Evolutionary conservation across 1,140 invertebrate species (phyloP).

Genomic region (Drosophila bipectinata): DNA sequence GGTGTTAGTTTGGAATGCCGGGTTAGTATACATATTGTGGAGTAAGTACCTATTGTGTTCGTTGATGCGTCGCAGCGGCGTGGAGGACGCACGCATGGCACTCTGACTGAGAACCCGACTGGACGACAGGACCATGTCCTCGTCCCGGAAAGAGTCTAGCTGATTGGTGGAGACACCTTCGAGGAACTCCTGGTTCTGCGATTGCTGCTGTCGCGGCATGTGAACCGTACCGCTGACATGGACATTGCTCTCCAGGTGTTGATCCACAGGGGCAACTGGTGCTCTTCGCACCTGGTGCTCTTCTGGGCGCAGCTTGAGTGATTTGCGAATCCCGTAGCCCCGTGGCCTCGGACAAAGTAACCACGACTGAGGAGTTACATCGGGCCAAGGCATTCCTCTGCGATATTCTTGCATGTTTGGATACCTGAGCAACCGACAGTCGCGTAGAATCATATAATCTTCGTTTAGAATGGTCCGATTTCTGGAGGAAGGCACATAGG

Average conservation of each 20-base stretch:
- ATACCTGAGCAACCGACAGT: too few species aligned
- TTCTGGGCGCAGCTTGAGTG: background rate
- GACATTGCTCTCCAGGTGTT: background rate
- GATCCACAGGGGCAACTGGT: background rate
- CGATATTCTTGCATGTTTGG: too few species aligned
- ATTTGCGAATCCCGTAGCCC: background rate
- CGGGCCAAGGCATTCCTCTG: background rate
- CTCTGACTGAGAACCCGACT: background rate
- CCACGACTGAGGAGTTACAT: background rate
- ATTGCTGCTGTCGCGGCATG: constrained; percentile 11
- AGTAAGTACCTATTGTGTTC: background rate
- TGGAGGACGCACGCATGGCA: background rate
- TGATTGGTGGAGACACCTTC: constrained; percentile 9
- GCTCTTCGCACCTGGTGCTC: background rate
- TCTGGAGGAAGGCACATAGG: too few species aligned
- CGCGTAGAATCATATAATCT: too few species aligned
- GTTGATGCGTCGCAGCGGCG: background rate
- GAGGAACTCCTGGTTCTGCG: constrained; percentile 19
- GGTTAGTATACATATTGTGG: background rate
- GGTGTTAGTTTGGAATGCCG: background rate
- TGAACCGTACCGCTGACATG: background rate
- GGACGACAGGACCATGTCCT: background rate
- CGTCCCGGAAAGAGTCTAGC: background rate
- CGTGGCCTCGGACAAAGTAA: background rate
- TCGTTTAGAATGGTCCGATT: too few species aligned